Conservation (phyloP, 2,113 vertebrate genomes). For the Arizona elegans region DNA sequence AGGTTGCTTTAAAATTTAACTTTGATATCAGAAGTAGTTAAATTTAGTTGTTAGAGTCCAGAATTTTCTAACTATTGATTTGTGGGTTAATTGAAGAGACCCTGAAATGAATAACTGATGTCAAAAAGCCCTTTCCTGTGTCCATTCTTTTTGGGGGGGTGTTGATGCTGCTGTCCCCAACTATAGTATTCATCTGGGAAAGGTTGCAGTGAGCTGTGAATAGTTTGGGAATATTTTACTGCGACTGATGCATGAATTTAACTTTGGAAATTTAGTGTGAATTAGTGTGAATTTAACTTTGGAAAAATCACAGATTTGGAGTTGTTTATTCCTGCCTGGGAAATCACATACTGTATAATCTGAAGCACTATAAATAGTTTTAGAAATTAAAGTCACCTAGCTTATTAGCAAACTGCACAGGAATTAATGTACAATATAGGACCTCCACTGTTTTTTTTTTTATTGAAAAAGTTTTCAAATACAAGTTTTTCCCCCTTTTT, state of each 20-base stretch:
- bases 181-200: background rate
- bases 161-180: too few relatives aligned
- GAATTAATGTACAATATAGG: background rate
- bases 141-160: background rate
- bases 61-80: background rate
- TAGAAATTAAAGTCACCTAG: background rate
- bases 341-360: background rate
- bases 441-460: background rate
- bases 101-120: background rate
- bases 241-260: background rate
- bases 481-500: too few relatives aligned
- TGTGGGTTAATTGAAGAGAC: background rate
- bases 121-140: background rate
- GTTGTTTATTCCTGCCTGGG: background rate
- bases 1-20: background rate
- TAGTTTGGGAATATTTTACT: background rate
- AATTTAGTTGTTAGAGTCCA: background rate
- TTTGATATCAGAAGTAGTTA: background rate
- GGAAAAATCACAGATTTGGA: background rate
- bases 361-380: background rate
- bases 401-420: background rate
- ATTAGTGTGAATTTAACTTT: too few relatives aligned
- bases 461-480: too few relatives aligned
- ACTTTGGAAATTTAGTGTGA: background rate
- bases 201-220: background rate